Percentiles rank a stretch among this genome's conserved stretches.
Conservation (phyloP, 1,140 invertebrate genomes). For the Aphidius gifuensis region DNA sequence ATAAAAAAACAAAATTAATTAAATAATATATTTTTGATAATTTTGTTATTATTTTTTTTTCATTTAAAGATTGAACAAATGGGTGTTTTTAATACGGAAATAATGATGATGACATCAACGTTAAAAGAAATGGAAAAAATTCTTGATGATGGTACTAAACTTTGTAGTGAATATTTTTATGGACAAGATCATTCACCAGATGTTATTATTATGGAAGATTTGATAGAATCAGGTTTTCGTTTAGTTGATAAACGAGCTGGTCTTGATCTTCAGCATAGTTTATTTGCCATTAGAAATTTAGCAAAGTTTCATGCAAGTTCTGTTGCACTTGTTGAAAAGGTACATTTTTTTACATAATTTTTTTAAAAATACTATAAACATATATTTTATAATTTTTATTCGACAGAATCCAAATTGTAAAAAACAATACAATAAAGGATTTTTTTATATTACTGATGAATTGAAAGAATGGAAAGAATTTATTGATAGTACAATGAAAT, state of each 20-base stretch:
- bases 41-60: too few relatives aligned
- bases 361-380: too few relatives aligned
- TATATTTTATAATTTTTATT: slow-evolving; percentile 28
- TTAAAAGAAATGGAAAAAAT: slow-evolving; percentile 42
- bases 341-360: slow-evolving; percentile 25
- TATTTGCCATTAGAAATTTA: slow-evolving; percentile 55
- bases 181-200: slow-evolving; percentile 40
- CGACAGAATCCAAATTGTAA: slow-evolving; percentile 44
- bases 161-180: slow-evolving; percentile 39
- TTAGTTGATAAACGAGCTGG: slow-evolving; percentile 56
- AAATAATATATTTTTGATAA: too few relatives aligned
- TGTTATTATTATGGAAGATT: slow-evolving; percentile 56
- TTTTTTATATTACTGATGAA: slow-evolving; percentile 32
- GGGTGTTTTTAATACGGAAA: slow-evolving; percentile 42
- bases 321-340: slow-evolving; percentile 54
- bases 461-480: slow-evolving; percentile 35
- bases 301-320: slow-evolving; percentile 61
- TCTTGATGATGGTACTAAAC: slow-evolving; percentile 24
- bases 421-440: slow-evolving; percentile 39
- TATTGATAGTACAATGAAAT: slow-evolving; percentile 32
- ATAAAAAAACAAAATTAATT: too few relatives aligned
- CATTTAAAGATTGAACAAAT: slow-evolving; percentile 31
- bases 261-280: slow-evolving; percentile 54
- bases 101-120: slow-evolving; percentile 46
- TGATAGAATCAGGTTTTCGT: slow-evolving; percentile 55